A percentile compares a stretch with the other conserved stretches of the same genome.
phyloP scores from a whole-genome alignment of 2,888 invertebrate genomes.

The Drosophila setosimentum region DNA sequence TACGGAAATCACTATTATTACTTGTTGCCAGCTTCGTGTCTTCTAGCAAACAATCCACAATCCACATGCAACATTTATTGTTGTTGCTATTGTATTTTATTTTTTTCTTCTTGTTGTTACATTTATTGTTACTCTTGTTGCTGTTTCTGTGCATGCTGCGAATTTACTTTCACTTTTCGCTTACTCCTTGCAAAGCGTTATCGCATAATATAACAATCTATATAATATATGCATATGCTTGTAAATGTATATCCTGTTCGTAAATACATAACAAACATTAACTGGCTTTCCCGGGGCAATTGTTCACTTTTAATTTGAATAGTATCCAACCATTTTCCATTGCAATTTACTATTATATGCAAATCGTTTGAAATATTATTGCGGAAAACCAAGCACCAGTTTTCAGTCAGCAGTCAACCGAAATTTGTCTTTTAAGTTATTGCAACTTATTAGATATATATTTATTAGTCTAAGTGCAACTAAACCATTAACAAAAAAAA shows the following conservation, averaged over 20 bases:
- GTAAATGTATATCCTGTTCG: constrained; percentile 3
- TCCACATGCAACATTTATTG: constrained; percentile 40
- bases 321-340: neutral
- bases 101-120: neutral
- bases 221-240: constrained; percentile 2
- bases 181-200: constrained; percentile 16
- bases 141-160: constrained; percentile 21
- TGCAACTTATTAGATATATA: neutral
- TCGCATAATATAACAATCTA: constrained; percentile 12
- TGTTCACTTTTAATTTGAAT: neutral
- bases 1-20: constrained; percentile 68
- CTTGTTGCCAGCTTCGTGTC: constrained; percentile 67
- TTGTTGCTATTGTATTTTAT: neutral
- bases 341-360: neutral
- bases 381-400: neutral
- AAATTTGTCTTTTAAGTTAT: neutral
- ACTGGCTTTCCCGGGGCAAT: neutral
- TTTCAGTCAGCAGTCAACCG: neutral
- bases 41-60: constrained; percentile 37
- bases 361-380: neutral
- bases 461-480: neutral
- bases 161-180: constrained; percentile 55
- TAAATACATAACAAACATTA: neutral
- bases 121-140: constrained; percentile 6
- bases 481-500: neutral